Percentiles rank a stretch among this genome's conserved stretches.
phyloP scores from a whole-genome alignment of 1,140 invertebrate species.

The Sycobia sp. region DNA sequence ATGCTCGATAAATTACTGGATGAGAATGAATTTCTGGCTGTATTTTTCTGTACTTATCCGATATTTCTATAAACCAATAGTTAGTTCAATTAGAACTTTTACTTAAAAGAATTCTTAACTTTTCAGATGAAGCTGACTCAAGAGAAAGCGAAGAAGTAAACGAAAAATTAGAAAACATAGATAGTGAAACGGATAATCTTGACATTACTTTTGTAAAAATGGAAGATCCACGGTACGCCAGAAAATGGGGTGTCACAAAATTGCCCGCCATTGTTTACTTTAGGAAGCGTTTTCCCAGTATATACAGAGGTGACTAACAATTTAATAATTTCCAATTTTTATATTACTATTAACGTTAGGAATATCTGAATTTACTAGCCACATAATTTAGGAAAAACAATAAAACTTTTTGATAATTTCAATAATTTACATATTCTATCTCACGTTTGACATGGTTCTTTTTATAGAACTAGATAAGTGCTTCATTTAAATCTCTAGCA shows the following conservation, averaged over 20 bases:
- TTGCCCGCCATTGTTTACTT: conserved; percentile 92
- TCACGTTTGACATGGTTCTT: too few relatives aligned
- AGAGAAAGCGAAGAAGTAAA: conserved; percentile 79
- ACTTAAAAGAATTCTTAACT: conserved; percentile 87
- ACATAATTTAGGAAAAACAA: too few relatives aligned
- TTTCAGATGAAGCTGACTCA: conserved; percentile 78
- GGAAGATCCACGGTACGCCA: conserved; percentile 86
- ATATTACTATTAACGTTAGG: too few relatives aligned
- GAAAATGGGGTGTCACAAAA: conserved; percentile 94
- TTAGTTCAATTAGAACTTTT: too few relatives aligned
- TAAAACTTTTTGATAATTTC: too few relatives aligned
- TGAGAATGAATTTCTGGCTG: conserved; percentile 93
- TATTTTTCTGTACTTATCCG: conserved; percentile 96
- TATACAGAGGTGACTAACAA: conserved; percentile 77
- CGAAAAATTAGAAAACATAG: conserved; percentile 87
- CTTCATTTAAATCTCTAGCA: too few relatives aligned
- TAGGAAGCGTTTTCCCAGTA: conserved; percentile 90
- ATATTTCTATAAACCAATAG: not conserved
- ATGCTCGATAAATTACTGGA: conserved; percentile 93
- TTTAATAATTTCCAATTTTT: too few relatives aligned
- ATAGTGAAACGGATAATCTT: conserved; percentile 90
- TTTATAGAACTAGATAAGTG: too few relatives aligned
- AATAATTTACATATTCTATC: too few relatives aligned
- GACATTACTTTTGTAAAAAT: conserved; percentile 96
- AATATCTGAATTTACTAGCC: too few relatives aligned